Evolutionary conservation across 2,113 vertebrate genomes (phyloP), one percentile per base, ranked within the genome.

Genomic region (Cardinalis cardinalis): DNA sequence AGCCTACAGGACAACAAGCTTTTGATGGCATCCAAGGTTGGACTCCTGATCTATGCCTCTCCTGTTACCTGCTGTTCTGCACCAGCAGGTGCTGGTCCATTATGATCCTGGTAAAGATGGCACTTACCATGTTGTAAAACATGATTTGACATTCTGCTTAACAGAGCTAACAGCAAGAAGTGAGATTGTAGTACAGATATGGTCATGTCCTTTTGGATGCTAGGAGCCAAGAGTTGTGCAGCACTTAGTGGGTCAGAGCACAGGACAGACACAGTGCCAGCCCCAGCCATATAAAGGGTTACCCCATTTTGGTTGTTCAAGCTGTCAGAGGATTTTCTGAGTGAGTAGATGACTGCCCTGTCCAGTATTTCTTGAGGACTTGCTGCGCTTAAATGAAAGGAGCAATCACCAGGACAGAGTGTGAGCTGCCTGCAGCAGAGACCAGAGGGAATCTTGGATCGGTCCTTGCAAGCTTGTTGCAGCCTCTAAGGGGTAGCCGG

Each of bases 271-370:
- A 5, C 25, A 2, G 1, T 56, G 31, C 36, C 1, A 2, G 29
- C 41, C 26, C 53, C 1, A 4, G 36, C 13, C 18, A 4, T 40
- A 6, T 28, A 21, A 66, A 46, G 14, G 16, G 16, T 76, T 76
- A 38, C 12, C 36, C 38, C 16, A 18, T 60, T 88, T 84, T 40
- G 49, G 28, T 20, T 0, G 0, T 76, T 64, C 0, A 8, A 52
- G 36, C 44, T 59, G 17, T 56, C 46, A 48, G 24, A 65, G 26
- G 55, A 25, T 65, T 87, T 87, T 86, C 60, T 76, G 51, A 60
- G 36, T 76, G 46, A 52, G 36, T 44, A 40, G 59, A 55, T 88
- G 36, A 59, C 43, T 24, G 9, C 63, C 63, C 46, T 82, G 1
- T 32, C 41, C 65, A 79, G 76, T 55, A 21, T 52, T 88, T 60